These are phyloP conservation scores for Lindbergichthys nudifrons DNA, from an alignment of 2,797 vertebrate species.

Conservation along the genomic window DNA sequence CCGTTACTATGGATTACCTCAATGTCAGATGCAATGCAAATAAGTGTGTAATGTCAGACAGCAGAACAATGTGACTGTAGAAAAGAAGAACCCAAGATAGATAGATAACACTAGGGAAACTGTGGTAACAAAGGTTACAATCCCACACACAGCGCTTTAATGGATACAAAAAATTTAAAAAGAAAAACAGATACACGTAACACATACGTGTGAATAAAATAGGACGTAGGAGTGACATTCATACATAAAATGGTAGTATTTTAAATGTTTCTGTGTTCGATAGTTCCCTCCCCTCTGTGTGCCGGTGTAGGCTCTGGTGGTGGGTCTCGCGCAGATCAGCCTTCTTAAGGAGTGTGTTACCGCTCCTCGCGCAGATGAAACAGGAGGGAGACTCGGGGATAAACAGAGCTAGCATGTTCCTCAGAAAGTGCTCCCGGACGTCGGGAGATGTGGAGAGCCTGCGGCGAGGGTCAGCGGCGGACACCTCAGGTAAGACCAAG, in stretches of 20 bases:
- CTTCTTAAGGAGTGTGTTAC: slow-evolving; percentile 13
- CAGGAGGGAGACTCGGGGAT: neutral
- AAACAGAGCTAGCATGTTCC: slow-evolving; percentile 56
- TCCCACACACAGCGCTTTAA: neutral
- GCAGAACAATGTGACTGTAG: too few species aligned
- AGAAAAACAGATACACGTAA: too few species aligned
- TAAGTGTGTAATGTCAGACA: too few species aligned
- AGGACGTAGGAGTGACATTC: too few species aligned
- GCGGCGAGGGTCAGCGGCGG: slow-evolving; percentile 72
- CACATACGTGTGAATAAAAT: neutral
- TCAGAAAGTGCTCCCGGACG: slow-evolving; percentile 42
- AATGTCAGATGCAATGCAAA: too few species aligned
- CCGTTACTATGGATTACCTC: too few species aligned
- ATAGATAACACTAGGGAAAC: neutral
- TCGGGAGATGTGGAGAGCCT: slow-evolving; percentile 70
- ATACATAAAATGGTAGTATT: neutral
- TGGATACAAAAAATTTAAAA: too few species aligned
- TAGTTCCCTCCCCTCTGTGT: neutral
- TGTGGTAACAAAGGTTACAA: neutral
- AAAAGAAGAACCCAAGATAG: too few species aligned
- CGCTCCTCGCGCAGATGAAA: neutral
- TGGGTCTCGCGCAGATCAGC: neutral
- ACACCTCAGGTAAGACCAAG: slow-evolving; percentile 73
- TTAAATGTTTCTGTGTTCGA: neutral
- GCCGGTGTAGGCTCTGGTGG: neutral